These are phyloP conservation scores for Ophraella communa DNA, from an alignment of 2,888 invertebrate species.

Conservation along the genomic window DNA sequence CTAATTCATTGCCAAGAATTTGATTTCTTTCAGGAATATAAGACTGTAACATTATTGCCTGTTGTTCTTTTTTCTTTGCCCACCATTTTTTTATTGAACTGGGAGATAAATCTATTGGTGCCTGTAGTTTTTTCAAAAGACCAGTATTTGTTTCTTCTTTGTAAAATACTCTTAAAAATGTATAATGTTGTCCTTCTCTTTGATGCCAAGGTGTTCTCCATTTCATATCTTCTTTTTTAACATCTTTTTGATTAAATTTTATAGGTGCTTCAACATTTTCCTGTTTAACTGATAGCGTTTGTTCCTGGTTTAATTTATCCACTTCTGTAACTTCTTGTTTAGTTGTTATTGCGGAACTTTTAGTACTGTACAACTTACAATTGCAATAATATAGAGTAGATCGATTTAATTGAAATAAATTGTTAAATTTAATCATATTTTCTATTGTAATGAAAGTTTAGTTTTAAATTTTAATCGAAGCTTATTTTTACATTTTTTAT, in stretches of 20 bases:
- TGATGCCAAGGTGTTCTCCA: slow-evolving; percentile 71
- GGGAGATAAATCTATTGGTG: slow-evolving; percentile 61
- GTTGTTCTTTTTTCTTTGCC: slow-evolving; percentile 60
- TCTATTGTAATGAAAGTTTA: background rate
- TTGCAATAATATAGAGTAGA: slow-evolving; percentile 15
- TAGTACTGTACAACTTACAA: slow-evolving; percentile 13
- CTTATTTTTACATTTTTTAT: too few relatives aligned
- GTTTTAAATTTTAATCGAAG: background rate
- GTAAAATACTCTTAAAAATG: slow-evolving; percentile 66
- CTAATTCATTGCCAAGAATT: slow-evolving; percentile 76
- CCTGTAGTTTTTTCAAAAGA: slow-evolving; percentile 60
- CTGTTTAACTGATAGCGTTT: slow-evolving; percentile 1
- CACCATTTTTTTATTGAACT: slow-evolving; percentile 66
- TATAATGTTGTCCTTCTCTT: slow-evolving; percentile 65
- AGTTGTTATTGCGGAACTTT: background rate
- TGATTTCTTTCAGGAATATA: slow-evolving; percentile 67
- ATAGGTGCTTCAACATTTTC: slow-evolving; percentile 15
- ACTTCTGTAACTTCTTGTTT: slow-evolving; percentile 12
- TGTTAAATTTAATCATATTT: slow-evolving; percentile 21
- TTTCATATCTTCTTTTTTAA: slow-evolving; percentile 58
- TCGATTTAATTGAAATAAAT: slow-evolving; percentile 2
- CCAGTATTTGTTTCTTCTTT: slow-evolving; percentile 63
- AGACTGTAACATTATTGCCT: slow-evolving; percentile 67
- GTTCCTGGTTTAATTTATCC: too few relatives aligned
- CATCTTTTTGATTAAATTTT: slow-evolving; percentile 34